phyloP scores from a whole-genome alignment of 2,113 vertebrate genomes.

The Macquaria ambigua region DNA sequence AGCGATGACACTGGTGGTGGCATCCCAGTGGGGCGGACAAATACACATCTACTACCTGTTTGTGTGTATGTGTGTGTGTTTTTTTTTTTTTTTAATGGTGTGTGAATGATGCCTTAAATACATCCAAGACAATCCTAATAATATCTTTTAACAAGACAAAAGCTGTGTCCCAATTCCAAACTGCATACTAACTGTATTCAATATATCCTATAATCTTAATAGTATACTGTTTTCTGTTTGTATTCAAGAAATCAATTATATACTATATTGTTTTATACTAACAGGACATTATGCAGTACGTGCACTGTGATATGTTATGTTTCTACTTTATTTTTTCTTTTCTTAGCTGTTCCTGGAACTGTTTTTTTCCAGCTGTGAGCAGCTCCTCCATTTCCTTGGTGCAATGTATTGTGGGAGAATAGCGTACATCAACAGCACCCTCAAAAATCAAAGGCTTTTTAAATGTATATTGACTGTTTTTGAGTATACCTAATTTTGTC shows the following conservation, averaged over 20 bases:
- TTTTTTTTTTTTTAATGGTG: not conserved
- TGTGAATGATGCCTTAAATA: not conserved
- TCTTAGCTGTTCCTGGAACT: too few species aligned
- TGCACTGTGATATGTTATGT: not conserved
- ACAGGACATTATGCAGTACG: not conserved
- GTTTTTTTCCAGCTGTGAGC: not conserved
- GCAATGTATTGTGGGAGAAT: not conserved
- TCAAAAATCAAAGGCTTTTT: too few species aligned
- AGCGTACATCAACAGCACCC: not conserved
- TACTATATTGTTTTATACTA: not conserved
- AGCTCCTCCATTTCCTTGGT: not conserved
- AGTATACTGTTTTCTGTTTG: not conserved
- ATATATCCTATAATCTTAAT: not conserved
- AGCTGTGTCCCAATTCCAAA: not conserved
- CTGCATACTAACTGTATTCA: not conserved
- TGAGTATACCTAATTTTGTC: not conserved
- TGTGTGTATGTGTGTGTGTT: not conserved
- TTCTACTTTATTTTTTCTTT: too few species aligned
- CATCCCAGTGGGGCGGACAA: slow-evolving; percentile 25
- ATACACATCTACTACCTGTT: slow-evolving; percentile 16
- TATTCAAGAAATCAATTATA: too few species aligned
- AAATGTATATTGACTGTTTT: not conserved
- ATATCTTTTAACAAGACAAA: not conserved
- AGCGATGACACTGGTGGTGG: slow-evolving; percentile 27
- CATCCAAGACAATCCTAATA: not conserved